Conservation (phyloP, 1,140 invertebrate species). For the Ceratoteleas bidentatus region DNA sequence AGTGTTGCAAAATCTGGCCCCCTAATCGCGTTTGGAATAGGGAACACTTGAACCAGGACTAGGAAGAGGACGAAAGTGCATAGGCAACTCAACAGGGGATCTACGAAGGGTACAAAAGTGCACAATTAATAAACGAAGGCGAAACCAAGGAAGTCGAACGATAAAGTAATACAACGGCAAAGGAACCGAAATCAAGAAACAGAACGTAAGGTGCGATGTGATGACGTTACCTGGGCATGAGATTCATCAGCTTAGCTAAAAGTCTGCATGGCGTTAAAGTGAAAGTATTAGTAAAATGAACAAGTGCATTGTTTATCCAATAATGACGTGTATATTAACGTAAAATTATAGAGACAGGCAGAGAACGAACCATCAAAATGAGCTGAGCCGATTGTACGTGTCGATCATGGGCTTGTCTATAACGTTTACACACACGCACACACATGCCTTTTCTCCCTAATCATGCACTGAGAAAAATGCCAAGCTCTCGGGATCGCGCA, state of each 20-base stretch:
- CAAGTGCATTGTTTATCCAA: constrained; percentile 77
- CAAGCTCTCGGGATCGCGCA: too few relatives aligned
- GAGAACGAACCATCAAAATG: constrained; percentile 65
- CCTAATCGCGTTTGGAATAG: too few relatives aligned
- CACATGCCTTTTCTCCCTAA: constrained; percentile 43
- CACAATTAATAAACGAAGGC: too few relatives aligned
- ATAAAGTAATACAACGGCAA: neutral
- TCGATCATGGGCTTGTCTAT: constrained; percentile 60
- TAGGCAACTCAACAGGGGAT: too few relatives aligned
- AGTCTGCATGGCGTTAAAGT: constrained; percentile 82
- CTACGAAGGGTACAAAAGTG: too few relatives aligned
- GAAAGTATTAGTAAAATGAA: constrained; percentile 80
- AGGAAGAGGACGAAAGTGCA: too few relatives aligned
- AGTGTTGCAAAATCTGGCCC: too few relatives aligned
- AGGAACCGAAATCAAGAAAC: constrained; percentile 41
- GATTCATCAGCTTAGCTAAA: constrained; percentile 82
- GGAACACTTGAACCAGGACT: too few relatives aligned
- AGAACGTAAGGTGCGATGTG: constrained; percentile 80
- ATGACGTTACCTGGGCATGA: constrained; percentile 81
- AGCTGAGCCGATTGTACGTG: constrained; percentile 56
- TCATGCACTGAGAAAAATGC: too few relatives aligned
- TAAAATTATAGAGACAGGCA: constrained; percentile 68
- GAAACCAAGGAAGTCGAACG: too few relatives aligned
- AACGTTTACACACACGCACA: constrained; percentile 56
- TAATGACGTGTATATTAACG: constrained; percentile 69